Base-by-base conservation (phyloP, 2,797 vertebrate genomes). In the Eremophila alpestris region DNA sequence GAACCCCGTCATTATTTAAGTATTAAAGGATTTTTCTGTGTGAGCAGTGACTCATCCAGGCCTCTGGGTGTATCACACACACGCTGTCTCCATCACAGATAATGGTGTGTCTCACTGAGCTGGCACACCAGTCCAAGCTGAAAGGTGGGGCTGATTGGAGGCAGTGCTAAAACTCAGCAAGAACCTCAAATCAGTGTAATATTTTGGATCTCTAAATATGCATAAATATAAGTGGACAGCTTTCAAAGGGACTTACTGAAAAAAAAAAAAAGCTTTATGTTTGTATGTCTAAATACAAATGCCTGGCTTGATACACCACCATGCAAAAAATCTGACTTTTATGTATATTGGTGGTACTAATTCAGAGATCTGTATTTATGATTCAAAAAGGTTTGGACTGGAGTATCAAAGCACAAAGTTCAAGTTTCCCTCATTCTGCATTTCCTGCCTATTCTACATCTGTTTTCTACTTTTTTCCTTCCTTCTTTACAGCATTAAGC, bases 81-180 rank as follows among this genome's bases (percentile, higher is more conserved):
- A 70, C 1, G 13, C 55, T 63, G 55, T 65, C 68, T 95, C 84
- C 85, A 67, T 78, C 74, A 48, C 62, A 91, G 81, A 89, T 89
- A 94, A 92, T 89, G 48, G 46, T 51, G 32, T 73, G 91, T 83
- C 92, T 95, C 87, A 78, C 59, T 34, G 68, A 83, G 59, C 76
- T 96, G 84, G 91, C 84, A 96, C 76, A 92, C 32, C 45, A 91
- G 48, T 36, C 71, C 62, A 55, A 63, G 92, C 89, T 93, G 82
- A 78, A 86, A 91, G 91, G 91, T 83, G 76, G 51, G 87, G 89
- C 87, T 83, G 67, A 19, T 7, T 49, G 34, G 60, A 82, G 83
- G 49, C 68, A 60, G 75, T 83, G 84, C 73, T 79, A 89, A 90
- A 93, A 88, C 36, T 81, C 85, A 86, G 63, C 82, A 83, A 86